These are phyloP conservation scores for Xyrauchen texanus DNA, from an alignment of 2,113 vertebrate genomes.

Conservation along the genomic window DNA sequence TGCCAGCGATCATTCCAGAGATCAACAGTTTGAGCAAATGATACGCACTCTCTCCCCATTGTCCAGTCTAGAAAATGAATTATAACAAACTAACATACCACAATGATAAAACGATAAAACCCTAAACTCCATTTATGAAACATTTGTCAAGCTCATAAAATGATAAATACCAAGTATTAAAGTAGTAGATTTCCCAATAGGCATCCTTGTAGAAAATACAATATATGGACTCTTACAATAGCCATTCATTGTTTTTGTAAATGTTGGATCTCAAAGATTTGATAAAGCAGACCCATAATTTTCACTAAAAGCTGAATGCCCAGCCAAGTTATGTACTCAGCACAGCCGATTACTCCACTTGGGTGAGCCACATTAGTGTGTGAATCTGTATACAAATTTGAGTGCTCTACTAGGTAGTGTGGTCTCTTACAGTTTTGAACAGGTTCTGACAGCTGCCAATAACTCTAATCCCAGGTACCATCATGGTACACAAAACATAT, in stretches of 20 bases:
- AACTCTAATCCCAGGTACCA: constrained; percentile 18
- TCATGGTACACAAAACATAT: constrained; percentile 3
- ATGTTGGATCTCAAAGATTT: neutral
- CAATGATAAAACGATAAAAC: neutral
- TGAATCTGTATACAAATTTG: neutral
- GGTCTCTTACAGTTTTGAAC: neutral
- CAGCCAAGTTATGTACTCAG: neutral
- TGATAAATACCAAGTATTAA: constrained; percentile 1
- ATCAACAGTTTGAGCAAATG: constrained; percentile 5
- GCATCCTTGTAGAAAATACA: too few relatives aligned
- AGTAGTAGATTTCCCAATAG: neutral
- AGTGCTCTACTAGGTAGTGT: constrained; percentile 4
- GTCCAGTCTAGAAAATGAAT: neutral
- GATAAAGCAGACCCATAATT: neutral
- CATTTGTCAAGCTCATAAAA: neutral
- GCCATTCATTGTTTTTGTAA: neutral
- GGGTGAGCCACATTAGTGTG: neutral
- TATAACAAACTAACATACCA: constrained; percentile 17
- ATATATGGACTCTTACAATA: neutral
- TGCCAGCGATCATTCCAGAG: neutral
- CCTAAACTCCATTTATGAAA: neutral
- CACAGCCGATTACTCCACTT: neutral
- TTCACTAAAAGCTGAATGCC: neutral
- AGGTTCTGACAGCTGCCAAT: constrained; percentile 18
- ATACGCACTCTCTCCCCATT: constrained; percentile 5